Evolutionary conservation across 2,797 vertebrate genomes (phyloP).

Genomic region (Acanthurus leucopareius): DNA sequence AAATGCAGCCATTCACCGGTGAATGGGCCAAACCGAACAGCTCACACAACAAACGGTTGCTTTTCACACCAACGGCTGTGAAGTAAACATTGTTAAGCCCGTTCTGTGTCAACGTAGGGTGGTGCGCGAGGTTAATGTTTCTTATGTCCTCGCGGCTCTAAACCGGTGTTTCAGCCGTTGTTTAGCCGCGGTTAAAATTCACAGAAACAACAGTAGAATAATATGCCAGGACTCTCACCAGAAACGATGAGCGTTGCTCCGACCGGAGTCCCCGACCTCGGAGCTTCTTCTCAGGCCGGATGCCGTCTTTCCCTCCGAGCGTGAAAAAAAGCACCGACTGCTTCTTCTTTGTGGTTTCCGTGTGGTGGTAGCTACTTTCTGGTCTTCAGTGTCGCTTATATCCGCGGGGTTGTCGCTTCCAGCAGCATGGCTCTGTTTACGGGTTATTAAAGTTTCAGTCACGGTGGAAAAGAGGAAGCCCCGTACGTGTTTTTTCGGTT

Average conservation of each 20-base stretch:
- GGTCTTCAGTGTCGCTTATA: constrained; percentile 60
- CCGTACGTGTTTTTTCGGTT: constrained; percentile 34
- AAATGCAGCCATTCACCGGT: constrained; percentile 22
- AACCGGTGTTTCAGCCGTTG: not conserved
- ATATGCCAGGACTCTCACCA: constrained; percentile 71
- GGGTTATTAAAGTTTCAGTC: constrained; percentile 60
- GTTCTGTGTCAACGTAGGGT: constrained; percentile 32
- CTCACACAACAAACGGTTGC: constrained; percentile 32
- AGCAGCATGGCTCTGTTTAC: constrained; percentile 44
- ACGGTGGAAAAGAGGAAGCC: constrained; percentile 32
- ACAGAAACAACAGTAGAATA: not conserved
- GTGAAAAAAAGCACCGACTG: constrained; percentile 42
- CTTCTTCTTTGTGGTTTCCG: constrained; percentile 67
- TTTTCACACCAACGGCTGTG: constrained; percentile 35
- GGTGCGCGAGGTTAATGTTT: constrained; percentile 11
- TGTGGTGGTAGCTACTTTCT: constrained; percentile 61
- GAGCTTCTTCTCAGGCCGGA: constrained; percentile 85
- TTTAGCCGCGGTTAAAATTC: not conserved
- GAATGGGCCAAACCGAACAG: constrained; percentile 24
- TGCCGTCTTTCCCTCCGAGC: constrained; percentile 79
- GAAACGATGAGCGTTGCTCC: constrained; percentile 79
- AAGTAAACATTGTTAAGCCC: constrained; percentile 67
- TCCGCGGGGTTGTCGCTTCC: constrained; percentile 43
- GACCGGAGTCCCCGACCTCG: constrained; percentile 84
- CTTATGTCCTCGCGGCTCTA: not conserved